Conservation (phyloP, 2,113 vertebrate genomes). For the Athene noctua region DNA sequence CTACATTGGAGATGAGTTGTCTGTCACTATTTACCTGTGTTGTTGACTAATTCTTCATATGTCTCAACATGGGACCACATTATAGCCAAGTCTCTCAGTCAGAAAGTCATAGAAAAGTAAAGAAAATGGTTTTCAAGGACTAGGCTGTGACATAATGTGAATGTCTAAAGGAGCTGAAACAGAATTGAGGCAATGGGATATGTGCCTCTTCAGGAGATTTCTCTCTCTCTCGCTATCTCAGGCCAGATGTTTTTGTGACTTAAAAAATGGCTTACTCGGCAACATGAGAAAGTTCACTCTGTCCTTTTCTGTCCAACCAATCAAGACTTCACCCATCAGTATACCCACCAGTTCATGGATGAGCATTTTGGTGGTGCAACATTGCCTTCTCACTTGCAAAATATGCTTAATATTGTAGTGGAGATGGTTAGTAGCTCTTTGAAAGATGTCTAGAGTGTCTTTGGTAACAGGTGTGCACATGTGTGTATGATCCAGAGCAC, state of each 20-base stretch:
- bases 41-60: no score
- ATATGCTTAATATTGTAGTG: fast-evolving
- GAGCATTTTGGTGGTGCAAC: neutral
- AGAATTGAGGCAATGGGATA: neutral
- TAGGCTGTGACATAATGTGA: fast-evolving
- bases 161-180: neutral
- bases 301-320: neutral
- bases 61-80: neutral
- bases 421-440: no score
- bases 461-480: fast-evolving
- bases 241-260: neutral
- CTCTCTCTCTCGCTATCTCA: fast-evolving
- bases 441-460: fast-evolving
- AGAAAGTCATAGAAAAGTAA: neutral
- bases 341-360: neutral
- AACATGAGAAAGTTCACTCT: no score
- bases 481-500: neutral
- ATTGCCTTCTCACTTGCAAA: neutral
- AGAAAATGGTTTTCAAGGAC: neutral
- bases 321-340: neutral
- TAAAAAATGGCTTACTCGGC: neutral
- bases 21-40: neutral
- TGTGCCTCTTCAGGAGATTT: neutral
- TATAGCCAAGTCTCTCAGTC: neutral
- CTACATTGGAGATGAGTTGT: neutral